These are phyloP conservation scores for Pyralis farinalis DNA, from an alignment of 2,888 invertebrate genomes.

Conservation along the genomic window DNA sequence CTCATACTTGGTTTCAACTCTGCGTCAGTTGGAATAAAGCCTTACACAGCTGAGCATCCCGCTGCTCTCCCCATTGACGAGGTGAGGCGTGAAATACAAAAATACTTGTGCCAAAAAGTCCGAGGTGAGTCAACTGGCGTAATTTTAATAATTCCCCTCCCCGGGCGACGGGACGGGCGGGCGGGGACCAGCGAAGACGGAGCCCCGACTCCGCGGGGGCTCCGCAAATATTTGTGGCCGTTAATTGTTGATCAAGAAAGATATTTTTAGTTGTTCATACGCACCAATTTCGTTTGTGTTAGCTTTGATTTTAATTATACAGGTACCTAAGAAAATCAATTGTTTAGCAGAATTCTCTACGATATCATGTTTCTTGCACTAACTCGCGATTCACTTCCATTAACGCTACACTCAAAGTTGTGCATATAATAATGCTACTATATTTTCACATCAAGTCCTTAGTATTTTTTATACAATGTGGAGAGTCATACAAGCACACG, in stretches of 20 bases:
- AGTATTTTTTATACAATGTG: no score
- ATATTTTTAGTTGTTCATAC: not conserved
- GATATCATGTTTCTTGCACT: no score
- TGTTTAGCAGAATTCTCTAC: no score
- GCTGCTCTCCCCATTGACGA: not conserved
- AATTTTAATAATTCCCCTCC: slow-evolving; percentile 8
- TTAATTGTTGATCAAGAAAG: slow-evolving; percentile 2
- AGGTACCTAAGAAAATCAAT: no score
- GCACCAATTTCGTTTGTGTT: not conserved
- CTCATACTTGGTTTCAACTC: no score
- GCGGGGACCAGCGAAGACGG: not conserved
- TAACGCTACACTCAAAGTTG: no score
- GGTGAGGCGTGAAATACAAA: not conserved
- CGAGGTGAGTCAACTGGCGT: slow-evolving; percentile 1
- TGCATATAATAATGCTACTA: no score
- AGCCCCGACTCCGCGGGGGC: not conserved
- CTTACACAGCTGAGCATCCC: not conserved
- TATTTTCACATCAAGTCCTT: no score
- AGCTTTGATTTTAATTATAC: not conserved
- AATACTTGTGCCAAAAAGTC: slow-evolving; percentile 1
- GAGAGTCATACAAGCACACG: no score
- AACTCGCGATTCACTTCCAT: no score
- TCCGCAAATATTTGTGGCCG: slow-evolving; percentile 8
- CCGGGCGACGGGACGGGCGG: not conserved
- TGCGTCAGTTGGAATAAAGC: no score